Base-by-base conservation (phyloP, 2,888 invertebrate genomes). In the Tyria jacobaeae region DNA sequence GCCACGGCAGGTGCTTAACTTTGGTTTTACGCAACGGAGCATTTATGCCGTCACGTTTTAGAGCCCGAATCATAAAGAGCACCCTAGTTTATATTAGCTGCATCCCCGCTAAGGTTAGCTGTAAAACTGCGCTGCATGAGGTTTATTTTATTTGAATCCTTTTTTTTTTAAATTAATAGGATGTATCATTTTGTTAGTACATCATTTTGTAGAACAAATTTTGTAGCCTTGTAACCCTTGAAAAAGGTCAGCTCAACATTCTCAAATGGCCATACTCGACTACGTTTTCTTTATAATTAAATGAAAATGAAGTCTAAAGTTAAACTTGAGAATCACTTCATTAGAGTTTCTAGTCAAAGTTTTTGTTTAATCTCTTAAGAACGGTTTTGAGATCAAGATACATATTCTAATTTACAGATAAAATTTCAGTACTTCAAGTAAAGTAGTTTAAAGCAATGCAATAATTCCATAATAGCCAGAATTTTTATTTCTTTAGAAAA, bases 261-360 rank as follows among this genome's bases (percentile, higher is more conserved):
- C 15, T 35, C 6, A 25, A 58, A 7, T 10, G 12, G 14, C 0
- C 10, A 3, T 14, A 17, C 17, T 35, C 54, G 39, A 17, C 37
- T 55, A 24, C 6, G 41, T 27, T n/a, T 48, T 35, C 49, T 35
- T 50, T 41, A 54, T 6, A 41, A 4, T 58, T 44, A 21, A 53
- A n/a, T 41, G 53, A 57, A 52, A 25, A 35, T 5, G 7, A n/a
- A 41, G 21, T 17, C 21, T 39, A 60, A 57, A 57, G 57, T 57
- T 49, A 2, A 24, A 31, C n/a, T 62, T 15, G 34, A 62, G 4
- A 31, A 31, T 52, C 52, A 39, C 62, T 62, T 53, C 47, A 41
- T 10, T 3, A 14, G 21, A 53, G 15, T 37, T 10, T 9, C 10
- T 17, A 21, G 53, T 53, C 37, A 37, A 14, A 35, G 15, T 25